Evolutionary conservation across 2,888 invertebrate genomes (phyloP).

Genomic region (Priocnemis perturbator): DNA sequence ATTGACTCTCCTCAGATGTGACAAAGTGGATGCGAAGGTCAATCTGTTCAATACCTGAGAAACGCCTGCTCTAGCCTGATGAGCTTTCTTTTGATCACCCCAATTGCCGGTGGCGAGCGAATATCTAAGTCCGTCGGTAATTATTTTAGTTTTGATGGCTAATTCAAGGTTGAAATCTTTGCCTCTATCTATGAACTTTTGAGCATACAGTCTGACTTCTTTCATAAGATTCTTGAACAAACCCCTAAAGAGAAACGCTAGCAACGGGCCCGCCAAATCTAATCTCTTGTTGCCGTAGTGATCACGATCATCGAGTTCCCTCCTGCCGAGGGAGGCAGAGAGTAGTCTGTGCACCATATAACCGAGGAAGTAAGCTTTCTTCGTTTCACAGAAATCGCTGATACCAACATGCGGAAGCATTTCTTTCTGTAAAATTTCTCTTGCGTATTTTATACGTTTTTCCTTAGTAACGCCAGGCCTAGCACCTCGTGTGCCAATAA

Average conservation of each 20-base stretch:
- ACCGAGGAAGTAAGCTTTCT: conserved; percentile 98
- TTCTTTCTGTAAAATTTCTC: conserved; percentile 99
- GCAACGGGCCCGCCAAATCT: conserved; percentile 96
- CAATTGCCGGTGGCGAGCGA: conserved; percentile 99
- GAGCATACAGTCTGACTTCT: conserved; percentile 98
- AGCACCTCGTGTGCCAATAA: conserved; percentile 98
- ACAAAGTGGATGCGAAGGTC: conserved; percentile 98
- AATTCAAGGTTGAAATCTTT: conserved; percentile 99
- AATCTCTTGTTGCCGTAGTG: conserved; percentile 99
- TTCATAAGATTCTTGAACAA: conserved; percentile 97
- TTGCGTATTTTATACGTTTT: conserved; percentile 98
- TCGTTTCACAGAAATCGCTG: conserved; percentile 99
- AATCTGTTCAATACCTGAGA: conserved; percentile 97
- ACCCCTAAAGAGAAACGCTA: conserved; percentile 98
- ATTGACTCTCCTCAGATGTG: conserved; percentile 98
- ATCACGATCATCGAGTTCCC: conserved; percentile 99
- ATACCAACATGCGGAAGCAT: conserved; percentile 99
- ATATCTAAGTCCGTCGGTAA: conserved; percentile 98
- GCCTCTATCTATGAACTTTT: conserved; percentile 98
- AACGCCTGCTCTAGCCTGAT: conserved; percentile 97
- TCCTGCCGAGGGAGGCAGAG: conserved; percentile 94
- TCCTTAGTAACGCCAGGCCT: conserved; percentile 99
- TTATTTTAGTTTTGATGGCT: conserved; percentile 97
- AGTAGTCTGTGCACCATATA: conserved; percentile 99
- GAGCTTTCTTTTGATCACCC: conserved; percentile 99